Evolutionary conservation across 2,113 vertebrate species (phyloP), one percentile per base, ranked within the genome.

Genomic region (Perognathus longimembris): DNA sequence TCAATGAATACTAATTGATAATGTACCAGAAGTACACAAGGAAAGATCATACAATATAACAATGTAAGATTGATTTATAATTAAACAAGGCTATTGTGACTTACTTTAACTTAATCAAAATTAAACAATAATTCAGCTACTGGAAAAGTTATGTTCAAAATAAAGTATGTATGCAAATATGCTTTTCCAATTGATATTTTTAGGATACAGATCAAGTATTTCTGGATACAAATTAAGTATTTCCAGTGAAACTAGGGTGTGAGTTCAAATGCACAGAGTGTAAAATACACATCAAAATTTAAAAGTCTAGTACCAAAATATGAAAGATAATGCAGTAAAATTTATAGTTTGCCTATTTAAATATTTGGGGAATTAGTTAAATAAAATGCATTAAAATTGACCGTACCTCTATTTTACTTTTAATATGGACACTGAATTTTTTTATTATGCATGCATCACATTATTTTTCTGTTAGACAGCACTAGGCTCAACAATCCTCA

Each of bases 211-310:
- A 69, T 78, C 24, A 89, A 75, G 12, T 64, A 71, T 83, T 34
- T 61, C 22, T 38, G 61, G 63, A 40, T 61, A 30, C 26, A 40
- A 38, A 59, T 28, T 26, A 20, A 57, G 59, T 32, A 70, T 45
- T 81, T 71, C 42, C 38, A 66, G 75, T 50, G 4, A 94, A 94
- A 89, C 87, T 1, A 90, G 34, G 36, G 34, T 59, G 17, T 78
- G 67, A 70, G 86, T 17, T 77, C 30, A 90, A 57, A 73, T 77
- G 30, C 9, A n/a, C n/a, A 88, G 91, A 83, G 11, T 80, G 7
- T 78, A 92, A 95, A 92, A 95, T 22, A 89, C 24, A 81, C 11
- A 91, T 10, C 57, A 59, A 38, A 89, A 79, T 85, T 76, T 87
- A 81, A 92, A 95, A 93, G 50, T 54, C 15, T 17, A 77, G 63